Base-by-base conservation (phyloP, 2,113 vertebrate species). In the Centrocercus urophasianus region DNA sequence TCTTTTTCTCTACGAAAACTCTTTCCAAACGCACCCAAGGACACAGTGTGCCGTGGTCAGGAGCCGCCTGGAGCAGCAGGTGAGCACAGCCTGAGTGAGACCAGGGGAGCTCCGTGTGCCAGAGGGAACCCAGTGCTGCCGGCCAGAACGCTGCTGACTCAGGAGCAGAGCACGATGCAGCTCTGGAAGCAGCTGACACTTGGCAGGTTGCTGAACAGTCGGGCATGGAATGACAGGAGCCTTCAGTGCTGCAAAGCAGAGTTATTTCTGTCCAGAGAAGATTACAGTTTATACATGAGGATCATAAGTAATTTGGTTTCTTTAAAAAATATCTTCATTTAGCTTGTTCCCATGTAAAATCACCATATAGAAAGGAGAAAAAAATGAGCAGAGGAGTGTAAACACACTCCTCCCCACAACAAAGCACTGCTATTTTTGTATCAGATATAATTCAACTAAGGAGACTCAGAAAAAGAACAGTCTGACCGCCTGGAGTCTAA, bases 31-130 rank as follows among this genome's bases (percentile, higher is more conserved):
- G 2, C 13, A 19, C 25, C 24, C 11, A 15, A 72, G 25, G n/a
- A 57, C 12, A 5, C 15, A 4, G 15, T 25, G 22, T 15, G 20
- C 38, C 0, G 0, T 56, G 40, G 8, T n/a, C 42, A 27, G 70
- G 42, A 50, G 8, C 25, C 8, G 10, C 30, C 57, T 22, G 32
- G 57, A 34, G 57, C n/a, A 34, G 57, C 20, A 13, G 32, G 32
- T 20, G 30, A 57, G 28, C 56, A 11, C 56, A 17, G 9, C 30
- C 11, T 2, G 8, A 42, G 10, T 16, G 0, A 1, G 57, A 75
- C 36, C 30, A 21, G 25, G 38, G n/a, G 27, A n/a, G 7, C 43
- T 57, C 52, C 18, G 28, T 6, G 22, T 21, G 47, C 48, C 34
- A 28, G 13, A 42, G 56, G 56, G 93, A 77, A 11, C n/a, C 75